Evolutionary conservation across 1,140 invertebrate species (phyloP).

Genomic region (Musca vetustissima): DNA sequence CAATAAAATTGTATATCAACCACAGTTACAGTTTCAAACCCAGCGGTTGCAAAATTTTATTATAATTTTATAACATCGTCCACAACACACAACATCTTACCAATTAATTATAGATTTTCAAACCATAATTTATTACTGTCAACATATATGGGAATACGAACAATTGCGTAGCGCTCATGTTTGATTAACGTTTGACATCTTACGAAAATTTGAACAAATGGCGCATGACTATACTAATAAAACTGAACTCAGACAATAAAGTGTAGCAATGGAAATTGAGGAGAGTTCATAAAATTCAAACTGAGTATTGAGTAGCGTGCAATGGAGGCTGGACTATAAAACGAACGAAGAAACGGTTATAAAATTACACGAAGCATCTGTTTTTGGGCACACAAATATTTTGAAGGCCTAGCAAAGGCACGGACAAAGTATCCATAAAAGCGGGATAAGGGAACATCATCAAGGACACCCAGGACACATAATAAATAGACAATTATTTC

Average conservation of each 20-base stretch:
- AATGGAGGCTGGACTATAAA: neutral
- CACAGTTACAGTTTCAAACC: too few species aligned
- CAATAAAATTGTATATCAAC: too few species aligned
- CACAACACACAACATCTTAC: too few species aligned
- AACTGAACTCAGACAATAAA: too few species aligned
- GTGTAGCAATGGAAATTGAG: neutral
- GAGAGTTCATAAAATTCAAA: constrained; percentile 12
- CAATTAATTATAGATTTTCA: neutral
- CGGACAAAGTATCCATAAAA: too few species aligned
- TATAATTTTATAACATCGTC: too few species aligned
- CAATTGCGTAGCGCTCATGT: too few species aligned
- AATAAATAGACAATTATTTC: constrained; percentile 19
- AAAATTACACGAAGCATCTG: constrained; percentile 9
- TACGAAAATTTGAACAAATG: constrained; percentile 12
- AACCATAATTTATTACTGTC: constrained; percentile 16
- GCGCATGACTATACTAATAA: constrained; percentile 18
- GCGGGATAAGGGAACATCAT: neutral
- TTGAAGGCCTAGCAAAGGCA: too few species aligned
- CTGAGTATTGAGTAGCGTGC: neutral
- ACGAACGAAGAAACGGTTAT: neutral
- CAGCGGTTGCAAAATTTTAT: too few species aligned
- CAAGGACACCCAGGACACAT: constrained; percentile 7
- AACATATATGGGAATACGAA: neutral
- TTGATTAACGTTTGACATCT: too few species aligned
- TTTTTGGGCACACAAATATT: neutral